Base-by-base conservation (phyloP, 2,113 vertebrate species). In the Proterorhinus semilunaris region DNA sequence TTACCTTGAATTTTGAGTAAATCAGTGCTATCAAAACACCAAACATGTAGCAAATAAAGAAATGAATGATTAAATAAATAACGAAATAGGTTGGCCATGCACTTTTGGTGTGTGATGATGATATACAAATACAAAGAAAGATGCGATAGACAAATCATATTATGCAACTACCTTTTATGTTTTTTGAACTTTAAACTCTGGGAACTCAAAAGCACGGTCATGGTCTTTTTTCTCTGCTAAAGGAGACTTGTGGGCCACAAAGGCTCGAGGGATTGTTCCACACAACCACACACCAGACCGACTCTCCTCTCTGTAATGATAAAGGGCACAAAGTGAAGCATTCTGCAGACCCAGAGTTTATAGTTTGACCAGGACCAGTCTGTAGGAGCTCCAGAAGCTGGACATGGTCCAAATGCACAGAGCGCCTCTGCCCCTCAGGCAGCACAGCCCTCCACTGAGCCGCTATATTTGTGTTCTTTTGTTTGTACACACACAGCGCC, bases 401-500 rank as follows among this genome's bases (percentile, higher is more conserved):
- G 55, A 58, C 55, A 58, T 11, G 36, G 13, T 10, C 55, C 27
- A 36, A 42, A 17, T 57, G 21, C 54, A 57, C 54, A 57, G 54
- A 57, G 54, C 21, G 11, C 21, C 10, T 10, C 21, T 13, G 54
- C 7, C 54, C 54, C 54, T 36, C 54, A 57, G 54, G 54, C 54
- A 53, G 52, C 16, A 17, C 2, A 53, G 52, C 52, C 11, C 54
- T 57, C 54, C 36, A 10, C 54, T 42, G 54, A 36, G 54, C 21
- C 21, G 36, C 54, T 57, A 51, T 47, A n/a, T 44, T 63, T 79
- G 52, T 71, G 58, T 13, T 62, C 8, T 16, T 62, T 62, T 62
- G 59, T 62, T 62, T 62, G 36, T 43, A 57, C 10, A 42, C 21
- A 58, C 55, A 58, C 55, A 36, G 55, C 13, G 27, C 4, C 27